These are phyloP conservation scores for Peromyscus polionotus DNA, from an alignment of 2,113 vertebrate genomes.

Conservation along the genomic window DNA sequence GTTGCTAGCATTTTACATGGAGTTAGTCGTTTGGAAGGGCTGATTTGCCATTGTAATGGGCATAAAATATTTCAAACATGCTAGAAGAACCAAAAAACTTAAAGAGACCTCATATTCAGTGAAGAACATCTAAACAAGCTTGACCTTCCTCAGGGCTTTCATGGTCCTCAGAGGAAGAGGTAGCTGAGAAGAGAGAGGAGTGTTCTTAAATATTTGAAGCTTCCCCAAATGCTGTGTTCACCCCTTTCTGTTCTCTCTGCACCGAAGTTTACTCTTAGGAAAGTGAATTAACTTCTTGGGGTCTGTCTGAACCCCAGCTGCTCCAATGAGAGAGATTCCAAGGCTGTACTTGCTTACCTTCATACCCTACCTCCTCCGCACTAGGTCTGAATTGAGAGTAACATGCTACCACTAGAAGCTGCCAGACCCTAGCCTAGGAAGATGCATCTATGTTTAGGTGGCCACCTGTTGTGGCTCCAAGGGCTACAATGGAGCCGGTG, in stretches of 20 bases:
- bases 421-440: not conserved
- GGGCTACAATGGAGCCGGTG: not conserved
- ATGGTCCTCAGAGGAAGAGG: conserved; percentile 34
- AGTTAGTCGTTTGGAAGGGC: not conserved
- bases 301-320: not conserved
- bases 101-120: not conserved
- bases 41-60: not conserved
- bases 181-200: not conserved
- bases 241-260: not conserved
- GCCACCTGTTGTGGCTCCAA: not conserved
- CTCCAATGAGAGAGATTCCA: not conserved
- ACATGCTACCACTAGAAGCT: not conserved
- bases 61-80: not conserved
- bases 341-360: not conserved
- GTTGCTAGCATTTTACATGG: conserved; percentile 9
- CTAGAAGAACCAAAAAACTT: not conserved
- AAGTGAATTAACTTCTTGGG: not conserved
- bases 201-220: conserved; percentile 46
- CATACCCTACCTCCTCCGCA: rapidly evolving
- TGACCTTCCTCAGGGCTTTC: conserved; percentile 37
- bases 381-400: not conserved
- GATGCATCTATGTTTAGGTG: not conserved
- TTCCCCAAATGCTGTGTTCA: conserved; percentile 1
- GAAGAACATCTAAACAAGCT: conserved; percentile 52
- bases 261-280: not conserved